These are phyloP conservation scores for Serilophus lunatus DNA, from an alignment of 2,113 vertebrate species.

Conservation along the genomic window DNA sequence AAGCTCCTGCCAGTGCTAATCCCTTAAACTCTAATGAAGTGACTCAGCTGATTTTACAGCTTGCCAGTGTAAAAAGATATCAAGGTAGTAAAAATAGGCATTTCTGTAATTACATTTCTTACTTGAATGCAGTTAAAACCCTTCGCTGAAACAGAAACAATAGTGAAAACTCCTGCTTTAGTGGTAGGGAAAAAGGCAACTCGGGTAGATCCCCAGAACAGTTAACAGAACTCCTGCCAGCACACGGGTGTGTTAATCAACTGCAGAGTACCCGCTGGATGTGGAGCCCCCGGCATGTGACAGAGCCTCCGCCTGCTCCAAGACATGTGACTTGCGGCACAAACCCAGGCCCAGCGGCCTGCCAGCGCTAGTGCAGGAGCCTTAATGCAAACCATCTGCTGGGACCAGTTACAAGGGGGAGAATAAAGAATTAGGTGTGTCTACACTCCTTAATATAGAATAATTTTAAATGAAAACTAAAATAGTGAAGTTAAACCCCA, in stretches of 20 bases:
- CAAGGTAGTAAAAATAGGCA: neutral
- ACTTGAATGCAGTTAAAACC: neutral
- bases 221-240: neutral
- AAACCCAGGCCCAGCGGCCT: conserved; percentile 5
- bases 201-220: neutral
- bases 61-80: neutral
- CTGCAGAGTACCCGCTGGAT: neutral
- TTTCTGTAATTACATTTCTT: neutral
- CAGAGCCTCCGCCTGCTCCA: neutral
- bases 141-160: neutral
- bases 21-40: neutral
- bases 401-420: neutral
- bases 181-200: neutral
- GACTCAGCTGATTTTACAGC: conserved; percentile 49
- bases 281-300: neutral
- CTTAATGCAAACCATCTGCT: neutral
- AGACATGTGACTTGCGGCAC: conserved; percentile 10
- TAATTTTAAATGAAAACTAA: neutral
- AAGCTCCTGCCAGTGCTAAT: neutral
- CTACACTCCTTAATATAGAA: neutral
- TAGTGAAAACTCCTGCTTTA: neutral
- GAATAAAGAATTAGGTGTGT: neutral
- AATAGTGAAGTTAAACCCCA: neutral
- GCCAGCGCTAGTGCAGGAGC: neutral
- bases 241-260: neutral